phyloP scores from a whole-genome alignment of 2,888 invertebrate species.

The Nipponacmea schrenckii region DNA sequence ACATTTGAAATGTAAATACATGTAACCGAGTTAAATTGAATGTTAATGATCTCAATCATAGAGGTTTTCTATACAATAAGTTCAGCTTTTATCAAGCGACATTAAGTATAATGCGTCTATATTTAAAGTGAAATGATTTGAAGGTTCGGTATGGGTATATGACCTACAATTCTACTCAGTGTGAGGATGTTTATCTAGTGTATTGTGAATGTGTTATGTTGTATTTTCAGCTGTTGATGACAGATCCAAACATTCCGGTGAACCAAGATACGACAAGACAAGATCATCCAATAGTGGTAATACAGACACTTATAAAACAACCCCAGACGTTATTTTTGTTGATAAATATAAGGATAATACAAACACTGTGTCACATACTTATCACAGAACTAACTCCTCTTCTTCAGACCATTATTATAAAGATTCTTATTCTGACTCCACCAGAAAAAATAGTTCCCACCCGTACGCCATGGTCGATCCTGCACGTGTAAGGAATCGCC shows the following conservation, averaged over 20 bases:
- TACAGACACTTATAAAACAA: conserved; percentile 33
- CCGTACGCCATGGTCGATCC: conserved; percentile 31
- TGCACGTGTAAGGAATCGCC: conserved; percentile 38
- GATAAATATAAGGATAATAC: conserved; percentile 11
- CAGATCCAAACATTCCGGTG: conserved; percentile 33
- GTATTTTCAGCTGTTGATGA: conserved; percentile 25
- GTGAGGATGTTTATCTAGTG: too few species aligned
- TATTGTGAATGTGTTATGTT: not conserved
- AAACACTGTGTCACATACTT: conserved; percentile 15
- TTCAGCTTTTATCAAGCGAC: too few species aligned
- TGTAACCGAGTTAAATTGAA: too few species aligned
- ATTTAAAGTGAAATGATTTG: too few species aligned
- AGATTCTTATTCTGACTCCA: conserved; percentile 13
- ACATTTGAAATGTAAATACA: too few species aligned
- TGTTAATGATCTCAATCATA: too few species aligned
- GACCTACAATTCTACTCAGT: too few species aligned
- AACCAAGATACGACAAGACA: conserved; percentile 21
- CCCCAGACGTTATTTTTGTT: conserved; percentile 6
- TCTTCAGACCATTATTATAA: conserved; percentile 11
- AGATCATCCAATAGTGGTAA: conserved; percentile 34
- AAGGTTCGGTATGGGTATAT: too few species aligned
- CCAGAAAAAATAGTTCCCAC: conserved; percentile 27
- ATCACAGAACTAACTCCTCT: conserved; percentile 15
- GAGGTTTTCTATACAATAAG: too few species aligned
- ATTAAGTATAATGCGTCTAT: too few species aligned